Percentiles rank a stretch among this genome's conserved stretches.
Conservation (phyloP, 2,797 vertebrate genomes). For the Etheostoma nigrum region DNA sequence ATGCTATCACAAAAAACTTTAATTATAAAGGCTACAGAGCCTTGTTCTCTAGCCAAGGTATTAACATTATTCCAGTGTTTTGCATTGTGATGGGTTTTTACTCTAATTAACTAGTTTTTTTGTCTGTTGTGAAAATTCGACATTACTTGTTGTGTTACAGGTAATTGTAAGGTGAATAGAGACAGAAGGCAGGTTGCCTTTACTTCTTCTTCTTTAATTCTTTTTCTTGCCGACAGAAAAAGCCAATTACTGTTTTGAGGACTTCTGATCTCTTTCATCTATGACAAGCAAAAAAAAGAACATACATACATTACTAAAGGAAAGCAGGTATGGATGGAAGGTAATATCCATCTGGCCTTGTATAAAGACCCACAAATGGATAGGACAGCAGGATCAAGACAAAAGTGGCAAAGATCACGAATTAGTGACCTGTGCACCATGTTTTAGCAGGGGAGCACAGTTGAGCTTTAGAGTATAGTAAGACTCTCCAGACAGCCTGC, state of each 20-base stretch:
- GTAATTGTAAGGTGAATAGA: not conserved
- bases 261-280: constrained; percentile 1
- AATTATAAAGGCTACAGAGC: not conserved
- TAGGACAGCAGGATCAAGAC: not conserved
- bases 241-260: constrained; percentile 15
- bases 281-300: constrained; percentile 12
- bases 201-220: not conserved
- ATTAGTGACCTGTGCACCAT: constrained; percentile 45
- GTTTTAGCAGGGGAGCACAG: constrained; percentile 32
- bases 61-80: constrained; percentile 13
- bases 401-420: constrained; percentile 37
- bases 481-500: constrained; percentile 51
- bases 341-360: constrained; percentile 21
- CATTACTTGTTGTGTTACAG: constrained; percentile 5
- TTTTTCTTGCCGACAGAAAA: constrained; percentile 7
- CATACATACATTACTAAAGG: not conserved
- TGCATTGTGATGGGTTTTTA: not conserved
- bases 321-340: constrained; percentile 2
- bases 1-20: constrained; percentile 44
- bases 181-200: not conserved
- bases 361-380: constrained; percentile 9
- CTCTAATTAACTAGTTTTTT: constrained; percentile 11
- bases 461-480: constrained; percentile 58
- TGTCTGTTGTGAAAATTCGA: not conserved
- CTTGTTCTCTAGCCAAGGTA: constrained; percentile 7